Evolutionary conservation across 2,797 vertebrate species (phyloP).

Genomic region (Urocyon cinereoargenteus): DNA sequence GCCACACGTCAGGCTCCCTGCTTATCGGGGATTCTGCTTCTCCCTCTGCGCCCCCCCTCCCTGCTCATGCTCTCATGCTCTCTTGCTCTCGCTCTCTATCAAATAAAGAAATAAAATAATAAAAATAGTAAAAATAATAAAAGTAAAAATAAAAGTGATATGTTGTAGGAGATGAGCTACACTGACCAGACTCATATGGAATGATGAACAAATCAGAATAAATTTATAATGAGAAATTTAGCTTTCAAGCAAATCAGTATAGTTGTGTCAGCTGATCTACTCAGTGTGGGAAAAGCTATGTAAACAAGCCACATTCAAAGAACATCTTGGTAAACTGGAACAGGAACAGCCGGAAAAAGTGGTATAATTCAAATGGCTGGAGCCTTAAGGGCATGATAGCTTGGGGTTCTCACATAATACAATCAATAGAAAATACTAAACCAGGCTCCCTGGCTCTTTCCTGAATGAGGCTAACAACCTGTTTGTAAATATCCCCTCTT

Average conservation of each 20-base stretch:
- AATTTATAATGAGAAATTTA: conserved; percentile 37
- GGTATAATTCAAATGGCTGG: background rate
- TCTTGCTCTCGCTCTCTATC: too few relatives aligned
- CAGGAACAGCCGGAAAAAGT: background rate
- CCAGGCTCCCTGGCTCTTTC: background rate
- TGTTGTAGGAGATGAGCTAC: background rate
- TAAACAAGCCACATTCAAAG: background rate
- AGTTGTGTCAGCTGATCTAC: conserved; percentile 27
- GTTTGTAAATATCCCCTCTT: background rate
- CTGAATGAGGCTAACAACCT: background rate
- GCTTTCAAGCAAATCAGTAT: background rate
- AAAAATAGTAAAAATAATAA: too few relatives aligned
- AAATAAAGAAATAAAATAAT: too few relatives aligned
- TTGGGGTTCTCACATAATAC: background rate
- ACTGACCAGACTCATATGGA: background rate
- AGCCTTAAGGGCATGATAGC: background rate
- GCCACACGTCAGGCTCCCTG: too few relatives aligned
- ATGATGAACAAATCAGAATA: background rate
- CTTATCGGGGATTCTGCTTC: too few relatives aligned
- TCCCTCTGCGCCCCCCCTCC: too few relatives aligned
- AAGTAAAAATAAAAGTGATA: too few relatives aligned
- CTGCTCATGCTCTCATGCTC: too few relatives aligned
- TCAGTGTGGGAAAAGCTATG: background rate
- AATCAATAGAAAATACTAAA: background rate
- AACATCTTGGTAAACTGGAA: background rate